A percentile compares a stretch with the other conserved stretches of the same genome.
phyloP scores from a whole-genome alignment of 1,140 invertebrate species.

The Colletes gigas region DNA sequence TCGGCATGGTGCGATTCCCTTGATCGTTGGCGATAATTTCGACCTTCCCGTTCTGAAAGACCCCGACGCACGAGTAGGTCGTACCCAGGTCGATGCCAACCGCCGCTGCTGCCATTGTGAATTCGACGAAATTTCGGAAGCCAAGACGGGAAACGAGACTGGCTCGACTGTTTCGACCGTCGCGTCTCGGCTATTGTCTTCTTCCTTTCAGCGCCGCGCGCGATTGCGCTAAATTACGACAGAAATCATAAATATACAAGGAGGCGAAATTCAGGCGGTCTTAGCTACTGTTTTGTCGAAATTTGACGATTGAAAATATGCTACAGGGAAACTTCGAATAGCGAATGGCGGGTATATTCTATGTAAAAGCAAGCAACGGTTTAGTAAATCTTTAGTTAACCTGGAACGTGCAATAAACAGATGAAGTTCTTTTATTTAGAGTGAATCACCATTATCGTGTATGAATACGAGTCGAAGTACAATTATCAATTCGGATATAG shows the following conservation, averaged over 20 bases:
- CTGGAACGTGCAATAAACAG: too few relatives aligned
- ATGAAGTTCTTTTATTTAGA: too few relatives aligned
- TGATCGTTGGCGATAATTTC: conserved; percentile 99
- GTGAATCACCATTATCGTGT: too few relatives aligned
- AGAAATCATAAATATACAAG: neutral
- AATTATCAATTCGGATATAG: too few relatives aligned
- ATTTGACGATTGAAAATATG: neutral
- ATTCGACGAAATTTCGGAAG: conserved; percentile 4
- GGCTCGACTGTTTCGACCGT: conserved; percentile 10
- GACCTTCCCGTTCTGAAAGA: conserved; percentile 96
- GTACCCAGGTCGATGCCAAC: conserved; percentile 95
- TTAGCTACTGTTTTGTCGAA: neutral
- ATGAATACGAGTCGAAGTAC: too few relatives aligned
- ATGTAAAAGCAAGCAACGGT: too few relatives aligned
- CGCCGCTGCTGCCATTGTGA: conserved; percentile 84
- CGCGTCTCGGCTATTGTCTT: conserved; percentile 6
- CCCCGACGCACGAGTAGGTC: conserved; percentile 94
- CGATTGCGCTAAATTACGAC: conserved; percentile 2
- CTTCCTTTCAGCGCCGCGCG: neutral
- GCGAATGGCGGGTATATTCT: too few relatives aligned
- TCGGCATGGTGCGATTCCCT: conserved; percentile 97
- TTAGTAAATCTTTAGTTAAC: too few relatives aligned
- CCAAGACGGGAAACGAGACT: neutral
- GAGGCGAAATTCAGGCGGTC: too few relatives aligned
- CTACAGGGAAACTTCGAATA: too few relatives aligned